Evolutionary conservation across 2,888 invertebrate species (phyloP).

Genomic region (Lottia scabra): DNA sequence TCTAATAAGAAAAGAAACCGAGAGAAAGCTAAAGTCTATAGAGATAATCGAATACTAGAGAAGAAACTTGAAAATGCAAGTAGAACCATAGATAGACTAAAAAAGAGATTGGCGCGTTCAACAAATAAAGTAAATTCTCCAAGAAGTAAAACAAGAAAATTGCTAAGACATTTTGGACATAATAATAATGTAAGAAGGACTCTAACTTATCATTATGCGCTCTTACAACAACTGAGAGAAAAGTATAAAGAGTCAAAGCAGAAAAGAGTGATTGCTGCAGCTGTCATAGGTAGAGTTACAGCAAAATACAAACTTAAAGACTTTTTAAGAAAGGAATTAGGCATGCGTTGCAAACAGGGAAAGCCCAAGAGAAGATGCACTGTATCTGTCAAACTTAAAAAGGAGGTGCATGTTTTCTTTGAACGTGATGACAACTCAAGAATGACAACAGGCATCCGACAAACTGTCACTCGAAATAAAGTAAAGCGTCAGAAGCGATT

Average conservation of each 20-base stretch:
- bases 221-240: neutral
- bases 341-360: too few species aligned
- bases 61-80: neutral
- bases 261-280: neutral
- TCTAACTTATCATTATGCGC: neutral
- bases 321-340: too few species aligned
- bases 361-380: too few species aligned
- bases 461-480: conserved; percentile 22
- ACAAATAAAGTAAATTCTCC: neutral
- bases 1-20: neutral
- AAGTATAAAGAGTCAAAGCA: neutral
- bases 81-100: neutral
- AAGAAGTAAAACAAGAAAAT: neutral
- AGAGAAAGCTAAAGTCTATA: neutral
- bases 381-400: too few species aligned
- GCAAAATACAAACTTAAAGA: too few species aligned
- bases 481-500: conserved; percentile 25
- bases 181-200: conserved; percentile 2
- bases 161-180: neutral
- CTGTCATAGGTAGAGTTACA: neutral
- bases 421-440: conserved; percentile 27
- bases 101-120: neutral
- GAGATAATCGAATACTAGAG: neutral
- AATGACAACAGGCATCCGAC: conserved; percentile 22
- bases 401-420: conserved; percentile 23